phyloP scores from a whole-genome alignment of 2,113 vertebrate genomes.

The Neogobius melanostomus region DNA sequence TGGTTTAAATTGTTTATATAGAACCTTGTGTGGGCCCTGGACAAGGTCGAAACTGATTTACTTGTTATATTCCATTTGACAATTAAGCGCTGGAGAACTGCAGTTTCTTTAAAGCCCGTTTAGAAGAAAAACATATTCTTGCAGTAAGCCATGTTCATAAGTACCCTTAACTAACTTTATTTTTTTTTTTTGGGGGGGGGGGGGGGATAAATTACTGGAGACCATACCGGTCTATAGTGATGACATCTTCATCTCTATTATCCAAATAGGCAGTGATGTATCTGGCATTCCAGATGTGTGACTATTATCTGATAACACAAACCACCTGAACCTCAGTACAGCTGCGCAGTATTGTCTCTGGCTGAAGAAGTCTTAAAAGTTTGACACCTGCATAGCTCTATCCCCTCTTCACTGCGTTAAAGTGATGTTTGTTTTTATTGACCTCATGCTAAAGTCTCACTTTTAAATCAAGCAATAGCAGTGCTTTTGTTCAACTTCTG shows the following conservation, averaged over 20 bases:
- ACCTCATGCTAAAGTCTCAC: constrained; percentile 32
- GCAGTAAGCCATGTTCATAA: constrained; percentile 66
- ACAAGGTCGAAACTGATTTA: constrained; percentile 61
- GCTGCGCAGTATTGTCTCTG: constrained; percentile 58
- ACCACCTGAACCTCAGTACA: constrained; percentile 64
- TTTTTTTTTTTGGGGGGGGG: constrained; percentile 4
- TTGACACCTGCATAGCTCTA: constrained; percentile 48
- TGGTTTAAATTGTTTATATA: constrained; percentile 75
- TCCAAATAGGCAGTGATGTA: constrained; percentile 37
- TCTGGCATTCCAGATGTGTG: constrained; percentile 51
- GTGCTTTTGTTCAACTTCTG: constrained; percentile 32
- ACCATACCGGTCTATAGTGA: constrained; percentile 58
- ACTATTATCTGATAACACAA: constrained; percentile 48
- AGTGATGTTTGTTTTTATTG: constrained; percentile 52
- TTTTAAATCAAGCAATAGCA: constrained; percentile 66
- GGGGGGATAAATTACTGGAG: constrained; percentile 25
- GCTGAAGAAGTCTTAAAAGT: constrained; percentile 39
- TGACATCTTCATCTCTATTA: constrained; percentile 43
- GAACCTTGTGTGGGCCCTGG: constrained; percentile 67
- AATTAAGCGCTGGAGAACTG: constrained; percentile 57
- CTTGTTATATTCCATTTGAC: constrained; percentile 52
- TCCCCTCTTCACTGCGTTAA: constrained; percentile 27
- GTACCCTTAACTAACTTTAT: constrained; percentile 73
- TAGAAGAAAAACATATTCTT: constrained; percentile 60
- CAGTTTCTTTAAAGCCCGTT: constrained; percentile 61